These are phyloP conservation scores for Dendroctonus ponderosae DNA, from an alignment of 1,140 invertebrate genomes.

Conservation along the genomic window DNA sequence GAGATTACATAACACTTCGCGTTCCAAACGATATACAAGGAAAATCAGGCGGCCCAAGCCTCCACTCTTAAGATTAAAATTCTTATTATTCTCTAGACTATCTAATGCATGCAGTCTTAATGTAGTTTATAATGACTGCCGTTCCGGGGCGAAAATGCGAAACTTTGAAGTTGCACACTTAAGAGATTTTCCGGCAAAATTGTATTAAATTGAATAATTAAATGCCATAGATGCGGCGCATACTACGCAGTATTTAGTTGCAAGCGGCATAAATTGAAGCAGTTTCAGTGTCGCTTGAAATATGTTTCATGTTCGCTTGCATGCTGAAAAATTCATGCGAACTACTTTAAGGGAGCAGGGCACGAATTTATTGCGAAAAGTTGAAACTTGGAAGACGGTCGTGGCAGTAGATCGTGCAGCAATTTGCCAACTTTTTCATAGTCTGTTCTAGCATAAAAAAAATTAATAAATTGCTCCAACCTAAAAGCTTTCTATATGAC, in stretches of 20 bases:
- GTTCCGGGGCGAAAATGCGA: constrained; percentile 2
- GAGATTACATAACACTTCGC: too few relatives aligned
- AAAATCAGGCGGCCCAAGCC: too few relatives aligned
- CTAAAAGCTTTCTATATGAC: too few relatives aligned
- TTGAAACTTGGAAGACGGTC: too few relatives aligned
- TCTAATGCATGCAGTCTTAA: constrained; percentile 14
- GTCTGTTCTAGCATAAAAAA: too few relatives aligned
- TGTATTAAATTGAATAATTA: constrained; percentile 25
- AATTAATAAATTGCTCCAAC: too few relatives aligned
- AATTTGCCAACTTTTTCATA: too few relatives aligned
- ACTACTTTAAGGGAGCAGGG: not conserved
- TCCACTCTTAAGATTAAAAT: not conserved
- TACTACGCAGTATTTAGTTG: constrained; percentile 15
- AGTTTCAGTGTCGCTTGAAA: too few relatives aligned
- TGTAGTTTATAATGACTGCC: constrained; percentile 14
- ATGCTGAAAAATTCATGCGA: not conserved
- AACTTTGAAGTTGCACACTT: constrained; percentile 23
- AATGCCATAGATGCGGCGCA: constrained; percentile 12
- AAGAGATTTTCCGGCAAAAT: constrained; percentile 19
- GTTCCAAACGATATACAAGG: too few relatives aligned
- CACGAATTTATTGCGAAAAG: too few relatives aligned
- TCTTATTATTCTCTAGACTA: constrained; percentile 1
- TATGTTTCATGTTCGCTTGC: not conserved
- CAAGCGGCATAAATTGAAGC: constrained; percentile 9
- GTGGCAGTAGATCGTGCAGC: too few relatives aligned